These are phyloP conservation scores for Gobio gobio DNA, from an alignment of 2,113 vertebrate species.

Conservation along the genomic window DNA sequence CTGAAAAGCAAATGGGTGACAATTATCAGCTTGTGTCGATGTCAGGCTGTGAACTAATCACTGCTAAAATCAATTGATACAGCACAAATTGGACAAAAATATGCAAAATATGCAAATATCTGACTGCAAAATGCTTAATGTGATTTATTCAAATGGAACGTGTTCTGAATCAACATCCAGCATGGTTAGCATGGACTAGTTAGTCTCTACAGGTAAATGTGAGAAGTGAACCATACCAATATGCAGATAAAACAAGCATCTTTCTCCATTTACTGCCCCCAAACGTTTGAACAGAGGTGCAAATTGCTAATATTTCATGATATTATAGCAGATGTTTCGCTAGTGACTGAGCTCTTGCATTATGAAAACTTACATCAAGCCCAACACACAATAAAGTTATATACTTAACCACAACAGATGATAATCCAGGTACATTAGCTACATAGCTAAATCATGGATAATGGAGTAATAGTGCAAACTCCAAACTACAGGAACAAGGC, in stretches of 20 bases:
- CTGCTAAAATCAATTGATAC: slow-evolving; percentile 26
- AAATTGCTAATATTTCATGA: background rate
- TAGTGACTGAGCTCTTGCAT: background rate
- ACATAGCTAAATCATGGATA: background rate
- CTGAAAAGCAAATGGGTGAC: slow-evolving; percentile 38
- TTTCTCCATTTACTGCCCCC: background rate
- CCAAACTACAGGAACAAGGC: background rate
- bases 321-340: background rate
- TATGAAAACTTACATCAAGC: background rate
- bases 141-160: background rate
- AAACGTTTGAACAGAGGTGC: background rate
- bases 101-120: slow-evolving; percentile 3
- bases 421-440: background rate
- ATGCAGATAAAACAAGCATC: background rate
- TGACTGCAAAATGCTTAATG: background rate
- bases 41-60: slow-evolving; percentile 28
- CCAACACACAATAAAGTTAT: background rate
- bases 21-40: slow-evolving; percentile 16
- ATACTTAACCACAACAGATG: background rate
- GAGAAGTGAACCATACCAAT: too few species aligned
- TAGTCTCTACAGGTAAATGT: background rate
- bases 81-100: background rate
- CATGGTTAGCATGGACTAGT: background rate
- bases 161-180: background rate
- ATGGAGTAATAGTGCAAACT: background rate